Evolutionary conservation across 2,113 vertebrate species (phyloP).

Genomic region (Stercorarius parasiticus): DNA sequence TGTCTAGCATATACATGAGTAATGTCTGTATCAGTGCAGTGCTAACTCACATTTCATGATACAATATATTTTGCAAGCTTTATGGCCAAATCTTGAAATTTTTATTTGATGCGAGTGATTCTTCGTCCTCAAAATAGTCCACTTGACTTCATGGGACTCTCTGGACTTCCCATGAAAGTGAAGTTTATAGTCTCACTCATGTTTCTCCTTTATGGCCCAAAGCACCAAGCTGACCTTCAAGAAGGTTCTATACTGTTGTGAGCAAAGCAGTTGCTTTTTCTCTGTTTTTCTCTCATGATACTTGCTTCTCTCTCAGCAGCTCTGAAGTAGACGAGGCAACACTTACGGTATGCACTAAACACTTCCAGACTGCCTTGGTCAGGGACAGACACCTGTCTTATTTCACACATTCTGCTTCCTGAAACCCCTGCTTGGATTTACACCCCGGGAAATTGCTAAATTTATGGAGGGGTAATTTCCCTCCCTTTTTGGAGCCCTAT

Average conservation of each 20-base stretch:
- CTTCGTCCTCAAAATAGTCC: background rate
- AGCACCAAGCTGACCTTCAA: background rate
- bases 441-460: constrained; percentile 22
- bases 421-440: constrained; percentile 41
- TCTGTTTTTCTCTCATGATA: background rate
- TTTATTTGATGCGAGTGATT: constrained; percentile 7
- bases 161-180: background rate
- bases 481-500: background rate
- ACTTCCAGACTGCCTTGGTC: constrained; percentile 6
- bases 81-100: background rate
- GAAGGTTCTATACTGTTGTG: background rate
- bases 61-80: constrained; percentile 24
- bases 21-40: background rate
- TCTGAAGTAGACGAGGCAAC: background rate
- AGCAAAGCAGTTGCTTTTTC: background rate
- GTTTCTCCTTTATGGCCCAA: constrained; percentile 8
- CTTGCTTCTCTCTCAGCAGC: background rate
- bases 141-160: background rate
- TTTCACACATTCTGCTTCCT: constrained; percentile 29
- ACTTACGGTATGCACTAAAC: background rate
- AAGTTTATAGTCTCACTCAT: background rate
- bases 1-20: background rate
- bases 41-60: constrained; percentile 11
- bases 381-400: constrained; percentile 41
- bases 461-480: constrained; percentile 5